Conservation (phyloP, 2,888 invertebrate genomes). For the Caenorhabditis sp. region DNA sequence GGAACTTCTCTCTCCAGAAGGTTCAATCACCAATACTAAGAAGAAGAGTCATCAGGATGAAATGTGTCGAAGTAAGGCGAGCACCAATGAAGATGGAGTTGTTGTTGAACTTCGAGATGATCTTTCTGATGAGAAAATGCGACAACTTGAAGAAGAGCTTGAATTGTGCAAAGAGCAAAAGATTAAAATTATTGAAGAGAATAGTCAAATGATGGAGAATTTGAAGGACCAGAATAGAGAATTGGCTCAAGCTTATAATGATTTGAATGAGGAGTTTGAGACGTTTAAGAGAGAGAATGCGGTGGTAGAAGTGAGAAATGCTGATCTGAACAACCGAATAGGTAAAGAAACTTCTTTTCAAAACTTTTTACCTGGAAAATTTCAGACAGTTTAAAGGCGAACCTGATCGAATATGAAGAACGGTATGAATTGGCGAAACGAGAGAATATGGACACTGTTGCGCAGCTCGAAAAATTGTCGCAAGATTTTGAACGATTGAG, state of each 20-base stretch:
- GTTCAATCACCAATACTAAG: not conserved
- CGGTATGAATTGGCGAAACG: slow-evolving; percentile 61
- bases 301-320: slow-evolving; percentile 31
- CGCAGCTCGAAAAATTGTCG: slow-evolving; percentile 48
- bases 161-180: slow-evolving; percentile 5
- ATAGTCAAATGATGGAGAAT: not conserved
- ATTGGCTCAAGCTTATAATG: slow-evolving; percentile 57
- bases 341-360: too few relatives aligned
- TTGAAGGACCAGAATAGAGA: slow-evolving; percentile 48
- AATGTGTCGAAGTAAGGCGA: slow-evolving; percentile 23
- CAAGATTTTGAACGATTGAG: slow-evolving; percentile 54
- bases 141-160: slow-evolving; percentile 25
- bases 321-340: slow-evolving; percentile 47
- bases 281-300: slow-evolving; percentile 40
- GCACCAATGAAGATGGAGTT: slow-evolving; percentile 34
- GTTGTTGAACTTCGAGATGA: slow-evolving; percentile 31
- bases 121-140: slow-evolving; percentile 25
- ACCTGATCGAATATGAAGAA: slow-evolving; percentile 65
- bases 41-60: slow-evolving; percentile 31
- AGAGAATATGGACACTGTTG: slow-evolving; percentile 57
- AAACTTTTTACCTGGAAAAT: slow-evolving; percentile 2
- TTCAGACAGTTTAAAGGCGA: slow-evolving; percentile 57
- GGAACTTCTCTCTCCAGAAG: slow-evolving; percentile 15
- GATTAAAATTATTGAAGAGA: not conserved
- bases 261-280: slow-evolving; percentile 61